Percentiles rank a stretch among this genome's conserved stretches.
phyloP scores from a whole-genome alignment of 1,140 invertebrate genomes.

The Chelonus insularis region DNA sequence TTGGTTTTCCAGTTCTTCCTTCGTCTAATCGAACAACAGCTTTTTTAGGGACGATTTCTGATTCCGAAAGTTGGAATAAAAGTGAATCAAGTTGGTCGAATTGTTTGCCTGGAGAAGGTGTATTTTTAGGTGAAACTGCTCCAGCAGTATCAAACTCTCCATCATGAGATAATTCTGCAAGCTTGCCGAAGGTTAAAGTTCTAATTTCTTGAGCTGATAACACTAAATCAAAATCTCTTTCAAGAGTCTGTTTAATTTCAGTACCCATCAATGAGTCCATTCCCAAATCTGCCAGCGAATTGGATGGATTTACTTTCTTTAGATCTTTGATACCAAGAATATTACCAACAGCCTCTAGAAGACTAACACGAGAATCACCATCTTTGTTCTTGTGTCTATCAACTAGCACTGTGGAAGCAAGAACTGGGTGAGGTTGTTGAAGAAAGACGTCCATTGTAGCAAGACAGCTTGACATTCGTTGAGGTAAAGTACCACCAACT shows the following conservation, averaged over 20 bases:
- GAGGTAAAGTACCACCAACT: constrained; percentile 90
- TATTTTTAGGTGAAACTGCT: constrained; percentile 30
- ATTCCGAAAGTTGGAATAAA: constrained; percentile 44
- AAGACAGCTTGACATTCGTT: constrained; percentile 88
- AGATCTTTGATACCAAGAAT: constrained; percentile 87
- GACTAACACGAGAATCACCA: constrained; percentile 59
- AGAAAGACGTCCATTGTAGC: constrained; percentile 84
- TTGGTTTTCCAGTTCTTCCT: constrained; percentile 50
- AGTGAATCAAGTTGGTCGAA: constrained; percentile 21
- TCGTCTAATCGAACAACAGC: constrained; percentile 66
- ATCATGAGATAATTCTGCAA: constrained; percentile 68
- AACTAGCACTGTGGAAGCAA: constrained; percentile 81
- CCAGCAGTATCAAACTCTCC: constrained; percentile 43
- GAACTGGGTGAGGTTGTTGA: constrained; percentile 82
- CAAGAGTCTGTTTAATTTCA: constrained; percentile 95
- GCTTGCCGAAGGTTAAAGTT: constrained; percentile 72
- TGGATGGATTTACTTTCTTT: constrained; percentile 71
- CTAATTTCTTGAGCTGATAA: constrained; percentile 90
- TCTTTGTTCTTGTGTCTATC: constrained; percentile 69
- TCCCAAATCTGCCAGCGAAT: constrained; percentile 87
- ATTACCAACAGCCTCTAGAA: constrained; percentile 78
- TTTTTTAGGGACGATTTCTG: constrained; percentile 67
- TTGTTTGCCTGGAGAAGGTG: constrained; percentile 25
- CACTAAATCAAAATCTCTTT: constrained; percentile 87
- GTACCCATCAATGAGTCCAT: constrained; percentile 98